Evolutionary conservation across 2,888 invertebrate species (phyloP), one percentile per base, ranked within the genome.

Genomic region (Steinernema hermaphroditum): DNA sequence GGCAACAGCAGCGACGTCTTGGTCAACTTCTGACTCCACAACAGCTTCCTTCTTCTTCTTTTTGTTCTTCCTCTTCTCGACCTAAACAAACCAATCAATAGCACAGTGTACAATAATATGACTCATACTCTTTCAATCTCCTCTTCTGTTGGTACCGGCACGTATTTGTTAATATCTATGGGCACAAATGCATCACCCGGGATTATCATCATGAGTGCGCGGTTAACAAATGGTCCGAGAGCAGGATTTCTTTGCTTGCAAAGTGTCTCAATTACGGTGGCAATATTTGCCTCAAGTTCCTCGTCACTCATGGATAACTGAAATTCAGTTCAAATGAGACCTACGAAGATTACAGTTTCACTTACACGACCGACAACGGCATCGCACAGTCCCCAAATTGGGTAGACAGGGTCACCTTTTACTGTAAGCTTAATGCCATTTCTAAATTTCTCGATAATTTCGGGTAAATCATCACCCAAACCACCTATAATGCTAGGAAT

Each of bases 141-240:
- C 68, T 83, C 83, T 72, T 85, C 85, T n/a, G 82, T 80, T 1
- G 84, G 75, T 6, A 78, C 75, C 16, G 85, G 85, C 43, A 82
- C 49, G 80, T 79, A 85, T 46, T 76, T 74, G 49, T 75, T 73
- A 32, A 85, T 80, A 68, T 85, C 79, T 49, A 85, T 76, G 0
- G 85, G 80, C 70, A 77, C 79, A 71, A 78, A 78, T 19, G 79
- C 80, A 34, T 81, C 78, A 16, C 81, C 80, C 2, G 82, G 82
- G 29, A 83, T 75, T 0, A 82, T 79, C 80, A 82, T 82, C 70
- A 85, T 57, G 34, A 81, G 72, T 24, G 84, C 83, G 22, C 84
- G 78, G 69, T 85, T 85, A 70, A 85, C 75, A 74, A 86, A 85
- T 0, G 83, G 77, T 0, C 85, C 85, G 32, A 85, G 80, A n/a